phyloP scores from a whole-genome alignment of 2,113 vertebrate genomes.

The Lepus europaeus region DNA sequence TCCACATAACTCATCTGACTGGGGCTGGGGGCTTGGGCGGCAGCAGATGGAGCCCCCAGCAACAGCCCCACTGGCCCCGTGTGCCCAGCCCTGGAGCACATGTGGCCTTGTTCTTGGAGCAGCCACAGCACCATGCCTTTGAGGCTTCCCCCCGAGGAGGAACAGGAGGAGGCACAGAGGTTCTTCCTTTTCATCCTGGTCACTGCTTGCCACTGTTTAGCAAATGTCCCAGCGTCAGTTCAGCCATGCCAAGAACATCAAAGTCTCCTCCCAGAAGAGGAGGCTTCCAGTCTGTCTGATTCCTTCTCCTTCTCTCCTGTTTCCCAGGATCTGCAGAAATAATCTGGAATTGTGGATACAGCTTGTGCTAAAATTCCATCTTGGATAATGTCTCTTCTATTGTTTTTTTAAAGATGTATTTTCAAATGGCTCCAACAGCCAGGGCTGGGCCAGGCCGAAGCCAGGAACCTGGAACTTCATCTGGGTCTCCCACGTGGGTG shows the following conservation, averaged over 20 bases:
- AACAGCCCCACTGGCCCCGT: not conserved
- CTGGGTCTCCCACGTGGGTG: too few relatives aligned
- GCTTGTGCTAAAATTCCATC: conserved; percentile 73
- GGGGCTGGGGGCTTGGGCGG: not conserved
- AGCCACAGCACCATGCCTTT: not conserved
- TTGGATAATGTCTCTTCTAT: conserved; percentile 59
- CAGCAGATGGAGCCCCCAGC: not conserved
- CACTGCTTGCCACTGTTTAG: conserved; percentile 33
- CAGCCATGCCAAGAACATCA: conserved; percentile 37
- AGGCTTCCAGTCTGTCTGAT: not conserved
- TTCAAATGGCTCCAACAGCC: too few relatives aligned
- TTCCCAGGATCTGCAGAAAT: conserved; percentile 53
- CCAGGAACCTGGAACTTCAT: too few relatives aligned
- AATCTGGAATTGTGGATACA: conserved; percentile 53
- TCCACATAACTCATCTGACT: not conserved
- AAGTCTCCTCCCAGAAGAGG: conserved; percentile 33
- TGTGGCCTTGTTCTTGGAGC: not conserved
- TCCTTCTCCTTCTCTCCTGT: conserved; percentile 8
- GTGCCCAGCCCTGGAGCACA: not conserved
- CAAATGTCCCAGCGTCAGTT: conserved; percentile 48
- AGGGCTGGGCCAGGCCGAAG: too few relatives aligned
- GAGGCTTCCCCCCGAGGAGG: not conserved
- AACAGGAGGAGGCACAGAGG: not conserved
- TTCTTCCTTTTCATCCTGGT: not conserved
- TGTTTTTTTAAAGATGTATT: not conserved